Percentiles rank a stretch among this genome's conserved stretches.
Conservation (phyloP, 2,888 invertebrate species). For the Catocala sponsa region DNA sequence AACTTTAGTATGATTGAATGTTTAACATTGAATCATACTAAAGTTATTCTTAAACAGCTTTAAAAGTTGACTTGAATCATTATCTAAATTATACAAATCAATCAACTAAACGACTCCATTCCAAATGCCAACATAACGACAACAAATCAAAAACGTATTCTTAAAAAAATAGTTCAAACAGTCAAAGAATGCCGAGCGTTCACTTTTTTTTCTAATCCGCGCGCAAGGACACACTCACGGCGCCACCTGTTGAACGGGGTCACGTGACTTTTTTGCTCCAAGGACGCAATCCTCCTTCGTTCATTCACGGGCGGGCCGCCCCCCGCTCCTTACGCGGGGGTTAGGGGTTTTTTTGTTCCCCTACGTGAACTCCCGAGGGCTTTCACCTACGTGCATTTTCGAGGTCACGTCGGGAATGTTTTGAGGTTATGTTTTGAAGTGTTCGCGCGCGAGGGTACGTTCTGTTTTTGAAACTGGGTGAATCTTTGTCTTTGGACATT, state of each 20-base stretch:
- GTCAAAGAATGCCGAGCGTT: slow-evolving; percentile 53
- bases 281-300: slow-evolving; percentile 87
- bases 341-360: slow-evolving; percentile 86
- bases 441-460: slow-evolving; percentile 59
- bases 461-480: slow-evolving; percentile 62
- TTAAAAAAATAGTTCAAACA: slow-evolving; percentile 41
- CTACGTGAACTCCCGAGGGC: slow-evolving; percentile 85
- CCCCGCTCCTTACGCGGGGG: slow-evolving; percentile 82
- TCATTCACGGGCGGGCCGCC: slow-evolving; percentile 84
- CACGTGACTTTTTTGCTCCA: slow-evolving; percentile 88
- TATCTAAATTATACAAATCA: slow-evolving; percentile 9
- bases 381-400: slow-evolving; percentile 87
- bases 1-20: neutral
- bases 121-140: slow-evolving; percentile 2
- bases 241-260: slow-evolving; percentile 85
- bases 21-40: neutral
- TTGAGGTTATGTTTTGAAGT: slow-evolving; percentile 79
- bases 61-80: slow-evolving; percentile 7
- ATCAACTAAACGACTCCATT: slow-evolving; percentile 7
- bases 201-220: slow-evolving; percentile 73
- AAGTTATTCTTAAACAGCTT: neutral
- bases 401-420: slow-evolving; percentile 85
- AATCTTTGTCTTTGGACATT: slow-evolving; percentile 45
- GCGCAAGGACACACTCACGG: slow-evolving; percentile 84
- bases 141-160: slow-evolving; percentile 18